Conservation (phyloP, 2,888 invertebrate genomes). For the Lasioglossum vierecki region DNA sequence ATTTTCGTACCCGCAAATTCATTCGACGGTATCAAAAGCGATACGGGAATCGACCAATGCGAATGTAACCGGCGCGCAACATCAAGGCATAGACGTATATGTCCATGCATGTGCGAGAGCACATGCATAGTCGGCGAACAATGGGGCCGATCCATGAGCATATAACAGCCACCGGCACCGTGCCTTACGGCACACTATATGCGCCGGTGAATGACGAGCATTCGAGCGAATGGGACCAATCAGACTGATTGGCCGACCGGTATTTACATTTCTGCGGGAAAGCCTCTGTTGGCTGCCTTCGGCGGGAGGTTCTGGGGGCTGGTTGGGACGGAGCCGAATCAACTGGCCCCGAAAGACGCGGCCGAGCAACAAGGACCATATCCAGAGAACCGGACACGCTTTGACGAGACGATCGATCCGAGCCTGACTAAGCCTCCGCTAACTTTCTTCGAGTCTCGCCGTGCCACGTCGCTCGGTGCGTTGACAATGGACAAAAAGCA, state of each 20-base stretch:
- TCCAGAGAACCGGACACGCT: slow-evolving; percentile 12
- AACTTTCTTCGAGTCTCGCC: slow-evolving; percentile 17
- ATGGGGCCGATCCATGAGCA: slow-evolving; percentile 72
- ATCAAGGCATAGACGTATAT: slow-evolving; percentile 33
- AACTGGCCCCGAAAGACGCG: slow-evolving; percentile 38
- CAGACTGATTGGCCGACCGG: slow-evolving; percentile 83
- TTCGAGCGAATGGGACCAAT: slow-evolving; percentile 83
- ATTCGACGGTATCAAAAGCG: slow-evolving; percentile 35
- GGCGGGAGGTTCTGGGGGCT: slow-evolving; percentile 62
- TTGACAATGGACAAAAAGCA: neutral
- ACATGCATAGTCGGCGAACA: slow-evolving; percentile 65
- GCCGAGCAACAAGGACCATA: neutral
- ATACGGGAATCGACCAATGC: slow-evolving; percentile 36
- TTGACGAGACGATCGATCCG: slow-evolving; percentile 27
- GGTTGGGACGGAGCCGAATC: slow-evolving; percentile 16
- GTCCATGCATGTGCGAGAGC: slow-evolving; percentile 22
- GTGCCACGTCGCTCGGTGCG: neutral
- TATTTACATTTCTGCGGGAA: slow-evolving; percentile 82
- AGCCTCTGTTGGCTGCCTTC: slow-evolving; percentile 57
- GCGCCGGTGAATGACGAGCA: slow-evolving; percentile 79
- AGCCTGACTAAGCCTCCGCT: neutral
- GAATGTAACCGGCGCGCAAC: slow-evolving; percentile 30
- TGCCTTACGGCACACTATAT: slow-evolving; percentile 70
- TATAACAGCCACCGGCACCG: slow-evolving; percentile 52
- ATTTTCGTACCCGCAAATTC: slow-evolving; percentile 28